Percentiles rank a stretch among this genome's conserved stretches.
Evolutionary conservation across 2,797 vertebrate genomes (phyloP).

Genomic region (Falco rusticolus): DNA sequence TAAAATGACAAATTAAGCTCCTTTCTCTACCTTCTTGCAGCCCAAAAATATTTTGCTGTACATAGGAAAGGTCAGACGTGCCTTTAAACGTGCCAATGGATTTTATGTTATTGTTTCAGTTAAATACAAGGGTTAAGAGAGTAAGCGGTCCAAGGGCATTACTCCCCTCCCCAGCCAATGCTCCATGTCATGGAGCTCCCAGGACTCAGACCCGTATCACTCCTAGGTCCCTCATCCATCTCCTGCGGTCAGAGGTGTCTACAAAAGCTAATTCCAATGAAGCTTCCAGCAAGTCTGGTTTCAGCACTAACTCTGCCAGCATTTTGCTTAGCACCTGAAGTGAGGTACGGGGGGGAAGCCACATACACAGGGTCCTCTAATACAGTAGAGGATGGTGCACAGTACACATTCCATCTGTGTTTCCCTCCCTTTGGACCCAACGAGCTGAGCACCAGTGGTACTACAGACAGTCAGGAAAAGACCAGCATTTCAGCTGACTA

Average conservation of each 20-base stretch:
- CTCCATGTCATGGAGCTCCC: rapidly evolving
- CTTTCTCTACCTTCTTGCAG: background rate
- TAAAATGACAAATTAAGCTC: background rate
- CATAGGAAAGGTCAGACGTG: background rate
- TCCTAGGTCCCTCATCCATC: background rate
- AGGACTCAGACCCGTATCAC: background rate
- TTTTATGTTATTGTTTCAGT: background rate
- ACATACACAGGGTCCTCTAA: background rate
- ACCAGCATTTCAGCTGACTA: background rate
- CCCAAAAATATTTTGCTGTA: background rate
- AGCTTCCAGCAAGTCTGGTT: background rate
- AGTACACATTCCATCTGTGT: rapidly evolving
- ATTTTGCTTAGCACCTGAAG: background rate
- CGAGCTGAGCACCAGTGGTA: background rate
- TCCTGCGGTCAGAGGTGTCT: background rate
- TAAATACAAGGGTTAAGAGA: background rate
- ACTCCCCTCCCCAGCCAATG: background rate
- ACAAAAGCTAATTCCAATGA: background rate
- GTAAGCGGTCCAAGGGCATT: background rate
- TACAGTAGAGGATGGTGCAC: background rate
- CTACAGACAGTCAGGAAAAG: background rate
- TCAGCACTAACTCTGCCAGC: background rate
- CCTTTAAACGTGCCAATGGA: background rate
- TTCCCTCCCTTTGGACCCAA: background rate
- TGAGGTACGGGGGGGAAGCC: background rate